phyloP scores from a whole-genome alignment of 1,140 invertebrate genomes.

The Macrobrachium nipponense region DNA sequence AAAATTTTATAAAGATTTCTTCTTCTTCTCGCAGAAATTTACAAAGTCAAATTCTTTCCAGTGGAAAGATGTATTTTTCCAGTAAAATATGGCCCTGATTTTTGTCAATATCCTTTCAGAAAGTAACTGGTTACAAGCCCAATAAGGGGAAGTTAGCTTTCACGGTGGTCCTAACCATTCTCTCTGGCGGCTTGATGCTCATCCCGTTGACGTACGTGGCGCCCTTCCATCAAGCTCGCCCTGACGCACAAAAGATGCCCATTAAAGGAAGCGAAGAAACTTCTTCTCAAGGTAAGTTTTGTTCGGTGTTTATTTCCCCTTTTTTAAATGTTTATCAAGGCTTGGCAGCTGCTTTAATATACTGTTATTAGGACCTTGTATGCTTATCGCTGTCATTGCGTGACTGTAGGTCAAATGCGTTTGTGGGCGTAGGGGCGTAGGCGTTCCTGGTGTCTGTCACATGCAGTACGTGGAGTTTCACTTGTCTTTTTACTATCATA shows the following conservation, averaged over 20 bases:
- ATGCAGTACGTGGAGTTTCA: no score
- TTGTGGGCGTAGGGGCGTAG: no score
- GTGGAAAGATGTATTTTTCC: no score
- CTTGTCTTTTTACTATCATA: no score
- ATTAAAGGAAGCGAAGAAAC: conserved; percentile 31
- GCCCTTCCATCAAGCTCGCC: conserved; percentile 59
- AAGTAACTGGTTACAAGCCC: conserved; percentile 51
- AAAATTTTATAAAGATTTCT: no score
- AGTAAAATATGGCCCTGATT: background rate
- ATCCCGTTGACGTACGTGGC: conserved; percentile 63
- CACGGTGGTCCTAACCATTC: conserved; percentile 50
- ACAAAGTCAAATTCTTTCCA: no score
- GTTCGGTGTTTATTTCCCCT: no score
- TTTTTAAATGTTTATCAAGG: background rate
- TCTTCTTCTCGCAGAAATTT: no score
- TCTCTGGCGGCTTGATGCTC: conserved; percentile 63
- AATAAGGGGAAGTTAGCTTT: conserved; percentile 42
- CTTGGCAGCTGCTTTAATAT: no score
- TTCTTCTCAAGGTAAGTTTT: conserved; percentile 48
- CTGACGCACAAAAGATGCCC: conserved; percentile 53
- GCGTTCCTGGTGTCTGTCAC: no score
- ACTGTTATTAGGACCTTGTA: background rate
- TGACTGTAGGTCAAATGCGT: no score
- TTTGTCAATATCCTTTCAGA: conserved; percentile 36
- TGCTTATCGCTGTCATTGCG: no score